phyloP scores from a whole-genome alignment of 53 echinoderm and acorn worm species.

The Temnopleurus reevesii region DNA sequence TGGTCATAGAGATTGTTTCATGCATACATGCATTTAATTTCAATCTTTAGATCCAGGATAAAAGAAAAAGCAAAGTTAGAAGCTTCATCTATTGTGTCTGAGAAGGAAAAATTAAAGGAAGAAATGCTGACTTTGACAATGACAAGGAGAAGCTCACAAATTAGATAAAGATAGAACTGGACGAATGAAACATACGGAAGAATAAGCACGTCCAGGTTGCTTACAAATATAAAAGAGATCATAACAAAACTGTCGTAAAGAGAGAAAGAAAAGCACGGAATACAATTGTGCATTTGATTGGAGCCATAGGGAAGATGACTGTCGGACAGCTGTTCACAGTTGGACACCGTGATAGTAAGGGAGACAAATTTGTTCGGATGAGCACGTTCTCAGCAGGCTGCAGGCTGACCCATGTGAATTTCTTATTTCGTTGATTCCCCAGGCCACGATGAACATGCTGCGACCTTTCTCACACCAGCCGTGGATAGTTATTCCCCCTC shows the following conservation, averaged over 20 bases:
- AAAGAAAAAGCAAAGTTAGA: neutral
- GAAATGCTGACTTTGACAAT: neutral
- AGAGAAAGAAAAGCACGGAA: neutral
- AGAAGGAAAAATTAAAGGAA: too few relatives aligned
- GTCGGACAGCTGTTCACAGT: constrained; percentile 37
- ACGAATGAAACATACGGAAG: neutral
- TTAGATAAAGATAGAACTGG: neutral
- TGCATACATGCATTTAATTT: too few relatives aligned
- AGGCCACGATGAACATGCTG: neutral
- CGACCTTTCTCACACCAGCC: neutral
- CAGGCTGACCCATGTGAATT: constrained; percentile 2
- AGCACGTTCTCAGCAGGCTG: constrained; percentile 39
- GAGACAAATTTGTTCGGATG: constrained; percentile 43
- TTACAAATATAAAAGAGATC: neutral
- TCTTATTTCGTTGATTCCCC: neutral
- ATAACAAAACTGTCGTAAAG: neutral
- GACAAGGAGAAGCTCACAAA: neutral
- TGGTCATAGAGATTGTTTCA: too few relatives aligned
- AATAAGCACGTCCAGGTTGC: neutral
- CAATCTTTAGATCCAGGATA: neutral
- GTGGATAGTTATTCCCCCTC: neutral
- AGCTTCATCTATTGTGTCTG: too few relatives aligned
- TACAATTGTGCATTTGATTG: neutral
- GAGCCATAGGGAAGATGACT: neutral
- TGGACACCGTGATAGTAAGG: constrained; percentile 21